Conservation (phyloP, 2,113 vertebrate species). For the Pampusana beccarii region DNA sequence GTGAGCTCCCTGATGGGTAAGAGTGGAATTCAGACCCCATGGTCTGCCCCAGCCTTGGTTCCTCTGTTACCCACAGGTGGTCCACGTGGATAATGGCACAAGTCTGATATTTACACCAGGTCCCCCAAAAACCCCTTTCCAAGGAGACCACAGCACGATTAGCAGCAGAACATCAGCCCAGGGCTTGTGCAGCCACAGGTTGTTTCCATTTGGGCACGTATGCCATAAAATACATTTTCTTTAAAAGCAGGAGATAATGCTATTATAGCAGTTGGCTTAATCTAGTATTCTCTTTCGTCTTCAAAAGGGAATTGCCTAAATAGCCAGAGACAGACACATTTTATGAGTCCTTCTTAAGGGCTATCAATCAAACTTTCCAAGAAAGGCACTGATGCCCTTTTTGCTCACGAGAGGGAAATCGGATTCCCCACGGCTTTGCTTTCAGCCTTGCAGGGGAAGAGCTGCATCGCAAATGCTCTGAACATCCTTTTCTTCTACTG, state of each 20-base stretch:
- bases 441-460: not conserved
- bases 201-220: not conserved
- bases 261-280: slow-evolving; percentile 50
- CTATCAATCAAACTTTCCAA: slow-evolving; percentile 39
- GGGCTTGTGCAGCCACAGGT: not conserved
- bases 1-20: not conserved
- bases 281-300: slow-evolving; percentile 55
- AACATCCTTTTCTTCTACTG: not conserved
- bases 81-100: not conserved
- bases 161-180: not conserved
- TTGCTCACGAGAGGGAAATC: slow-evolving; percentile 26
- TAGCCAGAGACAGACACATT: slow-evolving; percentile 33
- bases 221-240: not conserved
- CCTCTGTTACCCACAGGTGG: not conserved
- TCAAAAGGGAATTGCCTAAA: slow-evolving; percentile 56
- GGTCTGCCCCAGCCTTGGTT: fast-evolving
- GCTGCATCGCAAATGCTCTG: not conserved
- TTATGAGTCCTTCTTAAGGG: slow-evolving; percentile 26
- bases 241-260: slow-evolving; percentile 43
- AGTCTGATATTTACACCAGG: not conserved
- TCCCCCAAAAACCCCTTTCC: not conserved
- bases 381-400: slow-evolving; percentile 27
- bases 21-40: not conserved
- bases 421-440: slow-evolving; percentile 35
- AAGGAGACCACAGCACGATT: fast-evolving